Evolutionary conservation across 2,797 vertebrate species (phyloP), one percentile per base, ranked within the genome.

Genomic region (Bufotes viridis): DNA sequence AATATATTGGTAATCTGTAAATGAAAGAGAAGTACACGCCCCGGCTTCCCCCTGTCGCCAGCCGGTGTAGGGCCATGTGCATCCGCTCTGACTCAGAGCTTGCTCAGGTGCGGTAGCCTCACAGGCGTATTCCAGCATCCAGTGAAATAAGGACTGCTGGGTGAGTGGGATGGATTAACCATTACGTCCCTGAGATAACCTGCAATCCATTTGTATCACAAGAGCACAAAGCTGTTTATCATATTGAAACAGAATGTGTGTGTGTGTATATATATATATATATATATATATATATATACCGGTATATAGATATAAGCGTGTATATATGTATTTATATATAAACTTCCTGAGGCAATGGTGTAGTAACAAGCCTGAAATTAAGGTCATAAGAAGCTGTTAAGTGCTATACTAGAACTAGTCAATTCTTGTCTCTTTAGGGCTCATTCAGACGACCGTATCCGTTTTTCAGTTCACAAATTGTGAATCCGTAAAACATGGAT

Each of bases 41-140:
- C 70, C 20, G n/a, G 70, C 72, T 22, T 74, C 18, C 29, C 34
- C 69, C 72, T 20, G 22, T 22, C 34, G 51, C 51, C 42, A 51
- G 49, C 4, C 74, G 8, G 42, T 76, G 42, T 76, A 22, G 72
- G 20, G 70, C n/a, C 49, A 17, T 65, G 42, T 65, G 80, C 22
- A 49, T 49, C 60, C 49, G 22, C 80, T 17, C 61, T 82, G 80
- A 81, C 80, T 82, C 80, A 65, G 20, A 67, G 80, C 61, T 65
- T 65, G 42, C 29, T 51, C 72, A 75, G 49, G 72, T 22, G 72
- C 34, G 70, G 72, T 75, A 51, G 42, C 72, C 72, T 75, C 42
- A 65, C 34, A 65, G 61, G 80, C 80, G 65, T 82, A 51, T 82
- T 51, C 58, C 81, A 26, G 63, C 29, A 69, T 26, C 72, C 3